These are phyloP conservation scores for Cotesia typhae DNA, from an alignment of 1,140 invertebrate genomes.

Conservation along the genomic window DNA sequence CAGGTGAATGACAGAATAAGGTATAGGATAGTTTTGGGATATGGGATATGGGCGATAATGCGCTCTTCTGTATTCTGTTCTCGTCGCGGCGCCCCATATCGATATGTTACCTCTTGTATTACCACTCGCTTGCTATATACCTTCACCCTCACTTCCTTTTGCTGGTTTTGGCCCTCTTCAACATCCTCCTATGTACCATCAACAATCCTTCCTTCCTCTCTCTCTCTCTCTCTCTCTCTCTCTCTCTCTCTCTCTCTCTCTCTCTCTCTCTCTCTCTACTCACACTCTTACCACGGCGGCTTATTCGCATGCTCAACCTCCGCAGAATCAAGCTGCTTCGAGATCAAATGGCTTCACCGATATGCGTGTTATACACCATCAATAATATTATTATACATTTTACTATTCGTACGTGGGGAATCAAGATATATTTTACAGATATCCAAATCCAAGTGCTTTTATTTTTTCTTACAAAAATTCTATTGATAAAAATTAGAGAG, in stretches of 20 bases:
- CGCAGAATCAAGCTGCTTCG: constrained; percentile 39
- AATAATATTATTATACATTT: constrained; percentile 25
- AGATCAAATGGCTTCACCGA: constrained; percentile 68
- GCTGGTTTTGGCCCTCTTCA: too few relatives aligned
- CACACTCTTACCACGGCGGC: constrained; percentile 1
- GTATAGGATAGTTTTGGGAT: constrained; percentile 26
- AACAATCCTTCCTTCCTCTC: constrained; percentile 36
- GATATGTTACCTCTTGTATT: constrained; percentile 57
- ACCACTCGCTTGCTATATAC: constrained; percentile 32
- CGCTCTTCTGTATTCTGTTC: constrained; percentile 49
- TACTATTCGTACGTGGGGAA: constrained; percentile 7
- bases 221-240: constrained; percentile 33
- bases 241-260: constrained; percentile 33
- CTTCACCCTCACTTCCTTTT: constrained; percentile 1
- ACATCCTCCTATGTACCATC: too few relatives aligned
- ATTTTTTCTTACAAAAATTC: too few relatives aligned
- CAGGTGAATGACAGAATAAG: constrained; percentile 35
- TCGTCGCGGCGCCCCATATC: constrained; percentile 62
- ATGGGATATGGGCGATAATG: constrained; percentile 39
- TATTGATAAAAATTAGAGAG: too few relatives aligned
- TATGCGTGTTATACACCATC: constrained; percentile 59
- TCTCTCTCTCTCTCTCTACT: constrained; percentile 29
- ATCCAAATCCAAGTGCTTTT: not conserved
- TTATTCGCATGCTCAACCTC: not conserved
- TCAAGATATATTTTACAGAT: not conserved